Conservation (phyloP, 2,888 invertebrate genomes). For the Stegana nigrithorax region DNA sequence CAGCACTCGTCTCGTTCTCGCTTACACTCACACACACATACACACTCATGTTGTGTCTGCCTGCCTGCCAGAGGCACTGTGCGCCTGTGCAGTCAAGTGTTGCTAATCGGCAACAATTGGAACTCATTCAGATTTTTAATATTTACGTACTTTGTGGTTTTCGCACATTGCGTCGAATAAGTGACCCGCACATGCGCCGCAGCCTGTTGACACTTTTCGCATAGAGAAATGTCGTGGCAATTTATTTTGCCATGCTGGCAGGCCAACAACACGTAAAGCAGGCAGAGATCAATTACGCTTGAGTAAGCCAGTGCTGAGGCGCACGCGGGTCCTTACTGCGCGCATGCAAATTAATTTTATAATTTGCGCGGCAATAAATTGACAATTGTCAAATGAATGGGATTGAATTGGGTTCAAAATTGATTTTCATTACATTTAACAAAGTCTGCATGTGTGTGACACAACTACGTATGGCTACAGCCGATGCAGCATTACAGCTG, state of each 20-base stretch:
- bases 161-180: slow-evolving; percentile 30
- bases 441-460: no score
- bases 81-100: slow-evolving; percentile 35
- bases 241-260: background rate
- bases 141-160: slow-evolving; percentile 56
- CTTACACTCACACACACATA: no score
- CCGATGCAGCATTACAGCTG: background rate
- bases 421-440: no score
- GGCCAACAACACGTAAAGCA: slow-evolving; percentile 11
- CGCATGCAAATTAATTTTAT: slow-evolving; percentile 51
- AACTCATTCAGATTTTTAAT: slow-evolving; percentile 33
- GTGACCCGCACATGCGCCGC: background rate
- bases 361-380: slow-evolving; percentile 31
- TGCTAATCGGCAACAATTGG: slow-evolving; percentile 15
- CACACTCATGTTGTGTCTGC: background rate
- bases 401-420: no score
- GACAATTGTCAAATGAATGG: slow-evolving; percentile 35
- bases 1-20: no score
- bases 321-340: background rate
- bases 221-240: no score
- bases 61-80: background rate
- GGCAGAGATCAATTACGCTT: slow-evolving; percentile 47
- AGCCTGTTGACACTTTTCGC: background rate
- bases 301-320: no score
- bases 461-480: no score